phyloP scores from a whole-genome alignment of 2,113 vertebrate genomes.

The Zosterops lateralis region DNA sequence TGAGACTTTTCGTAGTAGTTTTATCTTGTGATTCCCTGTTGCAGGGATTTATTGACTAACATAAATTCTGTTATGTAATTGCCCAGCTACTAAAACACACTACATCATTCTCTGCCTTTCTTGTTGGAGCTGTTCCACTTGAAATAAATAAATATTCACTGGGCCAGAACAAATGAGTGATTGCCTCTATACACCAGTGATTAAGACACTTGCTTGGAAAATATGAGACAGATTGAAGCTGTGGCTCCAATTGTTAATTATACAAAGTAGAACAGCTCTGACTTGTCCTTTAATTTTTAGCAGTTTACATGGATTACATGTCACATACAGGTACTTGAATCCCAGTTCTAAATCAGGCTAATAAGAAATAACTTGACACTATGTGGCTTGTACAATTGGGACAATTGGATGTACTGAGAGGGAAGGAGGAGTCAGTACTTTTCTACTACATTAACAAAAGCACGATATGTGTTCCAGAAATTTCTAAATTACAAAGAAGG shows the following conservation, averaged over 20 bases:
- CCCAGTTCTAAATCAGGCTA: not conserved
- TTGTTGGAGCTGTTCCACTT: conserved; percentile 37
- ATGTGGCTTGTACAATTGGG: not conserved
- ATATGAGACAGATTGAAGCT: conserved; percentile 1
- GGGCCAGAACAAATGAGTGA: conserved; percentile 44
- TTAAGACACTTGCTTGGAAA: conserved; percentile 19
- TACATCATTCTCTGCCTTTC: conserved; percentile 33
- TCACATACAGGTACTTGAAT: not conserved
- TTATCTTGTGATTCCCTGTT: conserved; percentile 52
- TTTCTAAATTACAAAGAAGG: not conserved
- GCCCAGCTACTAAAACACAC: conserved; percentile 15
- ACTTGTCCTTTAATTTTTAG: not conserved
- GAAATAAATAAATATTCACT: conserved; percentile 59
- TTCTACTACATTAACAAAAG: not conserved
- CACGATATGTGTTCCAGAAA: not conserved
- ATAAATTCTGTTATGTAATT: conserved; percentile 63
- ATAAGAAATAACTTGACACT: not conserved
- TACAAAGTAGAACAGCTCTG: not conserved
- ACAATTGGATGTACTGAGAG: not conserved
- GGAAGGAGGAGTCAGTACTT: not conserved
- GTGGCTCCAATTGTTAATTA: not conserved
- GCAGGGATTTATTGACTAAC: conserved; percentile 48
- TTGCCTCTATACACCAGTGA: conserved; percentile 17
- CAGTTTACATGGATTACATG: not conserved
- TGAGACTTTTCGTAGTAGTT: conserved; percentile 42